phyloP scores from a whole-genome alignment of 1,140 invertebrate species.

The Saccostrea cuccullata region DNA sequence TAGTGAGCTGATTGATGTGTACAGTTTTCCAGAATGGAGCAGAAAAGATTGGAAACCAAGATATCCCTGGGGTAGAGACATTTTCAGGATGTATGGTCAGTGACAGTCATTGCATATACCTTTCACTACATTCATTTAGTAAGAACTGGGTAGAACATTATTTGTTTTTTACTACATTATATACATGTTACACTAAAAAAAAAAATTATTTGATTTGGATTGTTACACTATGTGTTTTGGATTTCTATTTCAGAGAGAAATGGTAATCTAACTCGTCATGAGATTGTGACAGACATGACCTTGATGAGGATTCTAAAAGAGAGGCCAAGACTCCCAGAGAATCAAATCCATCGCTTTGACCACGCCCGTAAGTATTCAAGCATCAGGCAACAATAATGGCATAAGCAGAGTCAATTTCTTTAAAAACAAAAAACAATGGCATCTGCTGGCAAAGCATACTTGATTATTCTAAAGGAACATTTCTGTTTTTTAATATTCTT shows the following conservation, averaged over 20 bases:
- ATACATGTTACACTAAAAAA: no score
- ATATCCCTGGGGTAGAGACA: constrained; percentile 43
- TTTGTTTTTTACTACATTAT: no score
- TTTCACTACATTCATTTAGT: no score
- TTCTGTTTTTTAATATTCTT: no score
- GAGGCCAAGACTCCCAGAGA: constrained; percentile 20
- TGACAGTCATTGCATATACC: not conserved
- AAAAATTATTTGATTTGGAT: no score
- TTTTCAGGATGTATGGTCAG: constrained; percentile 49
- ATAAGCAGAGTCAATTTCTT: no score
- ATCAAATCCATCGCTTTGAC: constrained; percentile 26
- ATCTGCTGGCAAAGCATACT: no score
- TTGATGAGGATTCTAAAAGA: constrained; percentile 8
- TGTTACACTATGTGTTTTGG: no score
- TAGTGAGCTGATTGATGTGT: constrained; percentile 49
- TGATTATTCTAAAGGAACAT: no score
- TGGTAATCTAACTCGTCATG: constrained; percentile 6
- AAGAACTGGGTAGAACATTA: no score
- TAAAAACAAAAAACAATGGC: no score
- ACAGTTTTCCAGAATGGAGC: constrained; percentile 37
- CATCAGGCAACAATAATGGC: no score
- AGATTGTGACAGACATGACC: constrained; percentile 16
- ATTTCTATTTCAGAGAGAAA: constrained; percentile 10
- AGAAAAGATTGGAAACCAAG: not conserved
- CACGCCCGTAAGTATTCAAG: constrained; percentile 8